Base-by-base conservation (phyloP, 2,113 vertebrate species). In the Hucho hucho region DNA sequence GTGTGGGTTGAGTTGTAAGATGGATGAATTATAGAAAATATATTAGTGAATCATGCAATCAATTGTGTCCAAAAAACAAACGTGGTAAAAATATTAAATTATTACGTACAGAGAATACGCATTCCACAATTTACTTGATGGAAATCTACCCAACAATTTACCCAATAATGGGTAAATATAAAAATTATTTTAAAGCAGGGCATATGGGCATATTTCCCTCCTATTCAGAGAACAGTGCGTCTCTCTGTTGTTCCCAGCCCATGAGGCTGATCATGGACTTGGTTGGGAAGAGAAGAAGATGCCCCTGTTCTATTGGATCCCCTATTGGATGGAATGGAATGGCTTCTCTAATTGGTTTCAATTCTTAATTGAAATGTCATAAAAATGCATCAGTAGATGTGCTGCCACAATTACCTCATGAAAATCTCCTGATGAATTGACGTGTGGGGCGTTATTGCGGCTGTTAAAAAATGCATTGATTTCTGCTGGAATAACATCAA, bases 311-410 rank as follows among this genome's bases (percentile, higher is more conserved):
- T 85, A 78, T 85, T 53, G 49, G 49, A 53, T 53, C n/a, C 58
- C 58, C 58, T 22, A 6, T 22, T 61, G 58, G 58, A 61, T 61
- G n/a, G 84, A 87, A 86, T 86, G 86, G 82, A 91, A 88, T 88
- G 87, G 89, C 90, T 92, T 79, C 67, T 74, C 88, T 91, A 92
- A 92, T 90, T 92, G 91, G 89, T 90, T 92, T 91, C 88, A 87
- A 83, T 87, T 89, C 85, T 82, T 93, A 92, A 93, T 91, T 93
- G 92, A 93, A 93, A 90, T 85, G 86, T 92, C 91, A 90, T 92
- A 92, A 92, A 91, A 91, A 90, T 89, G 91, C 89, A 93, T 90
- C 90, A 90, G 88, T 91, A 87, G 88, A 90, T 82, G 80, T 87
- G 86, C 81, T 71, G 79, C 86, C 85, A 90, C 91, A 92, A 92